These are phyloP conservation scores for Cerastoderma edule DNA, from an alignment of 2,888 invertebrate genomes.

Conservation along the genomic window DNA sequence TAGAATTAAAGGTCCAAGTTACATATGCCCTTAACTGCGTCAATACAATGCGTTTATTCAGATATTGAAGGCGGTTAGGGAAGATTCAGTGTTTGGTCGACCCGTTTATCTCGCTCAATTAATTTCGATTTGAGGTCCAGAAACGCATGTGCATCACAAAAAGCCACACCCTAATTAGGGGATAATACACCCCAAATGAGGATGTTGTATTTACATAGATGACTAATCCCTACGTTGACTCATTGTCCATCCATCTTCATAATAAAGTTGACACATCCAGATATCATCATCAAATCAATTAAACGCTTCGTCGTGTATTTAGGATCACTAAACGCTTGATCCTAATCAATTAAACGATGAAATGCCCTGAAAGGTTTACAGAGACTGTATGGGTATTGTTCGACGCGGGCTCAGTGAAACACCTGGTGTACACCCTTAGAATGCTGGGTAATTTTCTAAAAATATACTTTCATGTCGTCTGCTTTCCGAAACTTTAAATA, in stretches of 20 bases:
- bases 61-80: too few relatives aligned
- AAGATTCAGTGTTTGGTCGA: too few relatives aligned
- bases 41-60: too few relatives aligned
- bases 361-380: slow-evolving; percentile 6
- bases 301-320: slow-evolving; percentile 31
- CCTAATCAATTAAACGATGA: slow-evolving; percentile 27
- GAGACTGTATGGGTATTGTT: slow-evolving; percentile 21
- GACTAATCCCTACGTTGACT: slow-evolving; percentile 19
- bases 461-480: too few relatives aligned
- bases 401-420: neutral
- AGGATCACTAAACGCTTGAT: slow-evolving; percentile 15
- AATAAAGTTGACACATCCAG: slow-evolving; percentile 49
- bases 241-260: slow-evolving; percentile 16
- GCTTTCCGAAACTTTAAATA: too few relatives aligned
- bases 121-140: too few relatives aligned
- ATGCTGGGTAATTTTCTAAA: too few relatives aligned
- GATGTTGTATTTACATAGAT: slow-evolving; percentile 10
- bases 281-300: slow-evolving; percentile 49
- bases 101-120: too few relatives aligned
- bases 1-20: neutral
- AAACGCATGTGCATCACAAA: too few relatives aligned
- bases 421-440: too few relatives aligned
- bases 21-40: neutral
- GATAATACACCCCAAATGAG: slow-evolving; percentile 14
- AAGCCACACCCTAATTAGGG: too few relatives aligned